These are phyloP conservation scores for Cosmorhoe ocellata DNA, from an alignment of 2,888 invertebrate species.

Conservation along the genomic window DNA sequence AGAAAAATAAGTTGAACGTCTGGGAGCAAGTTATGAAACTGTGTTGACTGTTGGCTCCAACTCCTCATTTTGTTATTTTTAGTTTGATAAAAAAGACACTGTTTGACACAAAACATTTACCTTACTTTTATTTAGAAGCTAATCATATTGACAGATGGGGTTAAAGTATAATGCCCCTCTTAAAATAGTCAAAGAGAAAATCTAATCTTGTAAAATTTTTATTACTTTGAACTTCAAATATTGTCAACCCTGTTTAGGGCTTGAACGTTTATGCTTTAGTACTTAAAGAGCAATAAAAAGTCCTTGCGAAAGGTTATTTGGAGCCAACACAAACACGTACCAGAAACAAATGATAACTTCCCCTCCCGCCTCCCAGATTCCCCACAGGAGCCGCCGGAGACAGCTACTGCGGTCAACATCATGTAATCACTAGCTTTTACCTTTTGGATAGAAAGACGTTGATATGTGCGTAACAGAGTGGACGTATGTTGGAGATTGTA, in stretches of 20 bases:
- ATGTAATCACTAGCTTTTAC: conserved; percentile 46
- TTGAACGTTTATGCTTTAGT: too few relatives aligned
- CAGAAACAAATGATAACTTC: conserved; percentile 20
- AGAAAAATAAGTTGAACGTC: background rate
- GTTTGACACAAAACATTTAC: too few relatives aligned
- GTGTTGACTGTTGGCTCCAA: conserved; percentile 21
- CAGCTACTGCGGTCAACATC: conserved; percentile 35
- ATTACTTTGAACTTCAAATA: too few relatives aligned
- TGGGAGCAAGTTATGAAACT: background rate
- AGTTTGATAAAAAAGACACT: too few relatives aligned
- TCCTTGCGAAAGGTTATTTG: conserved; percentile 37
- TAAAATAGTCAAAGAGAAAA: too few relatives aligned
- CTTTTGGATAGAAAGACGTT: conserved; percentile 73
- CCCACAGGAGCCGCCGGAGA: conserved; percentile 18
- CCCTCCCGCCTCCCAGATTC: conserved; percentile 25
- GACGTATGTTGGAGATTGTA: conserved; percentile 57
- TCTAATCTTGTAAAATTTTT: too few relatives aligned
- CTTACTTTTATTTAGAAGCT: too few relatives aligned
- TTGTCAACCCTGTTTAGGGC: too few relatives aligned
- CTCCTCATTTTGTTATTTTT: background rate
- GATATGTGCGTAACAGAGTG: conserved; percentile 81
- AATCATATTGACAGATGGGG: too few relatives aligned
- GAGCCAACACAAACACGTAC: conserved; percentile 18
- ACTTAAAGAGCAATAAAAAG: too few relatives aligned
- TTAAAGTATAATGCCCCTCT: too few relatives aligned